A percentile compares a stretch with the other conserved stretches of the same genome.
Evolutionary conservation across 2,797 vertebrate species (phyloP).

Genomic region (Sternotherus odoratus): DNA sequence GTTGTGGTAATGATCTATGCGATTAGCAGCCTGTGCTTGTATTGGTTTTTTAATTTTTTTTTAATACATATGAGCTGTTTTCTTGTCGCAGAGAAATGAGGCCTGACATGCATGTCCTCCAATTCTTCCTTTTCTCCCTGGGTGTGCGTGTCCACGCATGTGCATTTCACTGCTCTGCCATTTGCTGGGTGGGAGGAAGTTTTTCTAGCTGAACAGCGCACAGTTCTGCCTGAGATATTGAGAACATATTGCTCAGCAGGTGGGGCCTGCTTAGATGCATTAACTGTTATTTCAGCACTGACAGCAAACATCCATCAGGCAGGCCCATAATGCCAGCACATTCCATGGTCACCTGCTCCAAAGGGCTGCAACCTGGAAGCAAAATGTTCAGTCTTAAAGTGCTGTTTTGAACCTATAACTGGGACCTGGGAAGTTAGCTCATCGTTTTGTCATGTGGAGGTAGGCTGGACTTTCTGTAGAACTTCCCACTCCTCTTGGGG

Average conservation of each 20-base stretch:
- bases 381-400: conserved; percentile 76
- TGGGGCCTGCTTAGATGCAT: conserved; percentile 84
- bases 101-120: conserved; percentile 24
- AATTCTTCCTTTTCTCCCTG: background rate
- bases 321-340: conserved; percentile 84
- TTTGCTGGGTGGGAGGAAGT: conserved; percentile 82
- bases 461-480: conserved; percentile 55
- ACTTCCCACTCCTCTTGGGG: background rate
- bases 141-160: background rate
- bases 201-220: conserved; percentile 71
- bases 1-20: conserved; percentile 56
- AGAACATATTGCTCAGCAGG: conserved; percentile 86
- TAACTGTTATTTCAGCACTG: conserved; percentile 92
- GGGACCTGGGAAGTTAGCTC: conserved; percentile 83
- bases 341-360: conserved; percentile 84
- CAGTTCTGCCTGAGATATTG: conserved; percentile 81
- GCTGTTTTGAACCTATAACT: conserved; percentile 85
- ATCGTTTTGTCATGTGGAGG: conserved; percentile 77
- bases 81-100: conserved; percentile 46
- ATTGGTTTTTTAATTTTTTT: background rate
- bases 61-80: background rate
- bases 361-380: conserved; percentile 83
- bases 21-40: conserved; percentile 54
- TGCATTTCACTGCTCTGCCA: conserved; percentile 70
- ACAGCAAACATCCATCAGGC: conserved; percentile 93